Base-by-base conservation (phyloP, 2,797 vertebrate species). In the Cirrhinus molitorella region DNA sequence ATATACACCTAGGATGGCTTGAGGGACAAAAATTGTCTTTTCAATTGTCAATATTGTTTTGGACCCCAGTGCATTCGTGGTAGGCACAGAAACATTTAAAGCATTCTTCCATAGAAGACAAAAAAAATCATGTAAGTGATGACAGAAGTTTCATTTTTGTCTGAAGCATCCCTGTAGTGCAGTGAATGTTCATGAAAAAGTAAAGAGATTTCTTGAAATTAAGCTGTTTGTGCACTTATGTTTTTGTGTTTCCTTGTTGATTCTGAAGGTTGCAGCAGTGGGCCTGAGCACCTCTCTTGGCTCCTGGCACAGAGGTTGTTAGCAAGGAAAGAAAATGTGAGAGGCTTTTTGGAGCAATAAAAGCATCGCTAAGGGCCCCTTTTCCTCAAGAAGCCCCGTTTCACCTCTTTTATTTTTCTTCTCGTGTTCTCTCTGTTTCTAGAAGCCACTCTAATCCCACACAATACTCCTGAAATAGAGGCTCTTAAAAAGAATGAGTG, bases 291-390 rank as follows among this genome's bases (percentile, higher is more conserved):
- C 17, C 49, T 14, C 47, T 47, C 23, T 37, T 70, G 53, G 25
- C 23, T 83, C 63, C 66, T 49, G 47, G 19, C 37, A 55, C 51
- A 55, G 70, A 76, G 72, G 80, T 87, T 80, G 75, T 85, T 85
- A 85, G 57, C 28, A 65, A 80, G 53, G 49, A 79, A 49, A 85
- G 57, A 76, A 59, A 49, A 67, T 83, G 55, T 75, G 53, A 70
- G 73, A 74, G 71, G 81, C 37, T 85, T 85, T 76, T 59, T 66
- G 11, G 47, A 25, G 61, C 72, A 67, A 45, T 73, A 78, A 84
- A 73, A 73, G 53, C 65, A 79, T 40, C 17, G 43, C 79, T 71
- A 49, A 85, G 71, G 63, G 66, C 57, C 8, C 25, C 31, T 63
- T 78, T 51, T 72, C 31, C 53, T 87, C 40, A 21, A 67, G 61